Evolutionary conservation across 2,797 vertebrate species (phyloP), one percentile per base, ranked within the genome.

Genomic region (Acanthopagrus latus): DNA sequence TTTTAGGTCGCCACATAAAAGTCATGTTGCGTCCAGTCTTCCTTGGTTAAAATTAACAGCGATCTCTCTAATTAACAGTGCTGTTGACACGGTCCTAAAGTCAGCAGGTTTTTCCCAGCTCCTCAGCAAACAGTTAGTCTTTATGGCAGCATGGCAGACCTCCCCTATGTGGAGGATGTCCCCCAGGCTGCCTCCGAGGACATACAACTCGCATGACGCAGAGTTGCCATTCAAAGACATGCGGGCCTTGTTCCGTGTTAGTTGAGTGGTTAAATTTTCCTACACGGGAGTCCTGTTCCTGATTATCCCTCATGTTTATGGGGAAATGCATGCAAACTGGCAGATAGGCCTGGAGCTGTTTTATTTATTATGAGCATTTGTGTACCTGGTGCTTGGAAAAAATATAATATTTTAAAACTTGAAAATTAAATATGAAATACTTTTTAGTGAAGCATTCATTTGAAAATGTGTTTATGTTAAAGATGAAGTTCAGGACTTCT

Each of bases 221-320:
- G 68, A 78, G 82, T 81, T 90, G 78, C 91, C 88, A 66, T 90
- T 91, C 86, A 90, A 90, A 91, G 86, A 85, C 86, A 68, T 70
- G 69, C 75, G 89, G 89, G 81, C 81, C 81, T 83, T 86, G 88
- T 92, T 91, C 84, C 89, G 88, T 74, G 88, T 80, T 86, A 74
- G 84, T 76, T n/a, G 74, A 81, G 86, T 41, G n/a, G 71, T 85
- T 84, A 29, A 76, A 70, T 86, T 90, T 27, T 82, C 85, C 88
- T 88, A 70, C 84, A 79, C 87, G 65, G 81, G 88, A 72, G 86
- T 59, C 23, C 93, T 94, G 94, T 87, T 95, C 91, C 81, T 94
- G 86, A 95, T 96, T 96, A 96, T 55, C 71, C 66, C 7, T 69
- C 2, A n/a, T 73, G 80, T 93, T 94, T 93, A 93, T 88, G 86